phyloP scores from a whole-genome alignment of 2,797 vertebrate genomes.

The Synanceia verrucosa region DNA sequence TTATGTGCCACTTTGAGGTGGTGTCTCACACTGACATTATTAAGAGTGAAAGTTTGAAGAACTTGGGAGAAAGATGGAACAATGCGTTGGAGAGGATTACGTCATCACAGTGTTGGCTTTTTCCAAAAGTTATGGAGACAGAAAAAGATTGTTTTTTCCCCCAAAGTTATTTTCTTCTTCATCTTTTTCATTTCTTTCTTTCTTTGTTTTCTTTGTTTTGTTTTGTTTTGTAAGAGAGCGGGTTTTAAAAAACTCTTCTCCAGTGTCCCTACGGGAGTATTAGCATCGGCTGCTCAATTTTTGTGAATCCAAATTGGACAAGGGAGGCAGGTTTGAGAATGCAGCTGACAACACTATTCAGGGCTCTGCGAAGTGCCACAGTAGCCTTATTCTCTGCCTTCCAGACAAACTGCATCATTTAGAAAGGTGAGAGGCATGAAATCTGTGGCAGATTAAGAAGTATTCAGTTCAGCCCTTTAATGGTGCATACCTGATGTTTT shows the following conservation, averaged over 20 bases:
- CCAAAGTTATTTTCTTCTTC: conserved; percentile 49
- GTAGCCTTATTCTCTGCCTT: conserved; percentile 46
- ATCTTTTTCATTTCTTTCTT: conserved; percentile 66
- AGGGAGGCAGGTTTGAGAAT: conserved; percentile 56
- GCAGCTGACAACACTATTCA: conserved; percentile 53
- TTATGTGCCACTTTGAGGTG: conserved; percentile 69
- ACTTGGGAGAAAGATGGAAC: conserved; percentile 58
- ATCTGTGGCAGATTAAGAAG: conserved; percentile 60
- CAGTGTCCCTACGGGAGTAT: conserved; percentile 62
- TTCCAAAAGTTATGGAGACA: conserved; percentile 62
- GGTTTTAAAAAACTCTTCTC: conserved; percentile 45
- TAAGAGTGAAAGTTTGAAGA: conserved; percentile 67
- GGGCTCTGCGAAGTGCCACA: conserved; percentile 39
- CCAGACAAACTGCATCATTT: conserved; percentile 67
- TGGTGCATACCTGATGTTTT: conserved; percentile 80
- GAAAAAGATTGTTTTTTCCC: conserved; percentile 35
- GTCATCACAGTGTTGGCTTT: conserved; percentile 58
- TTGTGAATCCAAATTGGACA: conserved; percentile 64
- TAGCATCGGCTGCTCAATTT: conserved; percentile 62
- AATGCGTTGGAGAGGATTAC: conserved; percentile 53
- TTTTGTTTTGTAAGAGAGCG: conserved; percentile 18
- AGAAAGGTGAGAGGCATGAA: conserved; percentile 58
- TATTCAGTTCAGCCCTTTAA: conserved; percentile 80
- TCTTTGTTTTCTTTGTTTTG: not conserved
- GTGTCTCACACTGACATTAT: conserved; percentile 65